Conservation (phyloP, 2,888 invertebrate genomes). For the Sinopyrophorus schimmeli region DNA sequence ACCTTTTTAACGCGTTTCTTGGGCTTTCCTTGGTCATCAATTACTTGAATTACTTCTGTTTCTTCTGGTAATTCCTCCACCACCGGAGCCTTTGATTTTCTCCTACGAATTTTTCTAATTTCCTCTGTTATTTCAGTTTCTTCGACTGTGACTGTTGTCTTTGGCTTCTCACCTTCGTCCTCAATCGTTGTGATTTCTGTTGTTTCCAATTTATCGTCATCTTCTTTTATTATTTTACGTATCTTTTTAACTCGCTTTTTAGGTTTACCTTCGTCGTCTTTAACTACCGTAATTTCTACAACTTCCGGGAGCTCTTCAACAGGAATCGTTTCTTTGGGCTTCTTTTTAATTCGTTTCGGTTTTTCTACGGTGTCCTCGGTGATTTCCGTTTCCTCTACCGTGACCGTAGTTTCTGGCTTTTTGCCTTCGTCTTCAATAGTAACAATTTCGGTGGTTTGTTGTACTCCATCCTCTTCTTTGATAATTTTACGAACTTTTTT, state of each 20-base stretch:
- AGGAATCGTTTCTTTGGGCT: conserved; percentile 21
- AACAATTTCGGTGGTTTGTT: conserved; percentile 34
- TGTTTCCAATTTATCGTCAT: conserved; percentile 51
- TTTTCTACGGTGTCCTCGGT: conserved; percentile 29
- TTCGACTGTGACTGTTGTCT: conserved; percentile 45
- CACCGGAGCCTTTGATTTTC: conserved; percentile 17
- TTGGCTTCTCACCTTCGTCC: conserved; percentile 54
- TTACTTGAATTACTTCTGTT: conserved; percentile 40
- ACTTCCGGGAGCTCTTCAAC: conserved; percentile 44
- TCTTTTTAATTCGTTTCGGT: conserved; percentile 37
- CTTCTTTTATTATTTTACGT: conserved; percentile 53
- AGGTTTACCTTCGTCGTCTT: conserved; percentile 38
- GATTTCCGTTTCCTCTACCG: conserved; percentile 29
- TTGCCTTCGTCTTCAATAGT: conserved; percentile 35
- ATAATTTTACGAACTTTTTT: conserved; percentile 32
- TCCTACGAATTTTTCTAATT: conserved; percentile 3
- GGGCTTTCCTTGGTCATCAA: conserved; percentile 40
- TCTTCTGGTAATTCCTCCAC: conserved; percentile 39
- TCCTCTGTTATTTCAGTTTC: conserved; percentile 33
- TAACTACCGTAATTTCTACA: conserved; percentile 42
- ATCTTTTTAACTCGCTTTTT: conserved; percentile 49
- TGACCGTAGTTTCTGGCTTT: conserved; percentile 25
- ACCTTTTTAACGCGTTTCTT: conserved; percentile 49
- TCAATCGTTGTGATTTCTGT: conserved; percentile 56
- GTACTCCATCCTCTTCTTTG: conserved; percentile 45